Evolutionary conservation across 2,797 vertebrate genomes (phyloP), one percentile per base, ranked within the genome.

Genomic region (Prionace glauca): DNA sequence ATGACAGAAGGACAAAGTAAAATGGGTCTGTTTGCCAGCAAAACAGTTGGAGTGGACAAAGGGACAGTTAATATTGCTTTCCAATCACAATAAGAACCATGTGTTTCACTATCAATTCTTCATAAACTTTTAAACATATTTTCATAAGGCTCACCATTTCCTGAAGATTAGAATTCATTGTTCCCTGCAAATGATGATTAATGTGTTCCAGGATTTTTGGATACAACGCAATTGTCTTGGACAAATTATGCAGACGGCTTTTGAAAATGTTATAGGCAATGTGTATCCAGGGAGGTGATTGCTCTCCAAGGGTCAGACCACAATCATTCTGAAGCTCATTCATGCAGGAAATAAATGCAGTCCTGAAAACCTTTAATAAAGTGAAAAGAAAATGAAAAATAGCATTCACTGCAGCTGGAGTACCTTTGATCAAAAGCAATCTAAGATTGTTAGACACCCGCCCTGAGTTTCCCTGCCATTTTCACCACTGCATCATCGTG

Each of bases 271-370:
- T 94, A 29, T 94, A 96, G 9, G 97, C 97, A 60, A 97, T 97
- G 95, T 74, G 92, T 50, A 98, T 97, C 98, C 98, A 98, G 41
- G 97, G 96, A n/a, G 97, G 97, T 93, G 97, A 97, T 77, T 97
- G 96, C 24, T 97, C 96, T 41, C 95, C 9, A 20, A 1, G 10
- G 3, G 29, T 71, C 36, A 96, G 95, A 0, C 94, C 95, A 90
- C 96, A 36, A 12, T 95, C 96, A 0, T 36, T 93, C 96, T 98
- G 98, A 3, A 98, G 97, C 95, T 97, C 97, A 0, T 94, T 96
- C 65, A 98, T 95, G 18, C 97, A 97, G 91, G 97, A 96, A 96
- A 96, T 79, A 96, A 97, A 0, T 32, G 97, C 97, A 50, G 95
- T 18, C 95, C 60, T 96, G 95, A 97, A 96, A 95, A 98, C 96